phyloP scores from a whole-genome alignment of 1,140 invertebrate species.

The Pseudachorutes palmiensis region DNA sequence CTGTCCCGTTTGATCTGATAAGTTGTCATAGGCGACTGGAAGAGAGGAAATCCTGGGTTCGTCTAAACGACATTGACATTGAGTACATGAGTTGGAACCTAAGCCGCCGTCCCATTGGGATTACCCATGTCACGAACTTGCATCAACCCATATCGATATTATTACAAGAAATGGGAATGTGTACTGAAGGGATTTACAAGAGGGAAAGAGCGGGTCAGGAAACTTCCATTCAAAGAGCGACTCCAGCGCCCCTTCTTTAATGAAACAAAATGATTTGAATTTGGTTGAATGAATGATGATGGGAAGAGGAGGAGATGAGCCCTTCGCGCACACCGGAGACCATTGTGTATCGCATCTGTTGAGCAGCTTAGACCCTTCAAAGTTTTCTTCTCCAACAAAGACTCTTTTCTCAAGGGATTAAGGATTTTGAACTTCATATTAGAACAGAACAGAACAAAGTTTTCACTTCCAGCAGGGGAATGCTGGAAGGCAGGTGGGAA shows the following conservation, averaged over 20 bases:
- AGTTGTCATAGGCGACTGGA: too few species aligned
- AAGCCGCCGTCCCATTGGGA: background rate
- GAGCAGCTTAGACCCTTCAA: background rate
- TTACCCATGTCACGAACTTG: slow-evolving; percentile 1
- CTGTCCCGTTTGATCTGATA: background rate
- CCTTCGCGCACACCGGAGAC: too few species aligned
- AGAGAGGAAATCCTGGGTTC: background rate
- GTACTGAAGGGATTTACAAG: background rate
- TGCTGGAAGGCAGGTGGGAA: background rate
- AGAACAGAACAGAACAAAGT: too few species aligned
- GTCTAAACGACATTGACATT: background rate
- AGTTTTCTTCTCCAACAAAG: background rate
- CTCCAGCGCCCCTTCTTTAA: background rate
- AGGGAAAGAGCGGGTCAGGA: too few species aligned
- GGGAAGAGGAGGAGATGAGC: too few species aligned
- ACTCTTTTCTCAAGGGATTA: background rate
- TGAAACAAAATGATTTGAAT: slow-evolving; percentile 2
- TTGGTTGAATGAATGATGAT: background rate
- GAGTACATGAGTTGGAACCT: background rate
- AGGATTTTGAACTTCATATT: too few species aligned
- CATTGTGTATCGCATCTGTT: slow-evolving; percentile 1
- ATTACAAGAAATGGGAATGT: background rate
- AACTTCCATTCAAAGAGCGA: too few species aligned
- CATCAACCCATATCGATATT: slow-evolving; percentile 2
- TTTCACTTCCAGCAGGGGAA: too few species aligned